These are phyloP conservation scores for Alligator mississippiensis DNA, from an alignment of 2,113 vertebrate species.

Conservation along the genomic window DNA sequence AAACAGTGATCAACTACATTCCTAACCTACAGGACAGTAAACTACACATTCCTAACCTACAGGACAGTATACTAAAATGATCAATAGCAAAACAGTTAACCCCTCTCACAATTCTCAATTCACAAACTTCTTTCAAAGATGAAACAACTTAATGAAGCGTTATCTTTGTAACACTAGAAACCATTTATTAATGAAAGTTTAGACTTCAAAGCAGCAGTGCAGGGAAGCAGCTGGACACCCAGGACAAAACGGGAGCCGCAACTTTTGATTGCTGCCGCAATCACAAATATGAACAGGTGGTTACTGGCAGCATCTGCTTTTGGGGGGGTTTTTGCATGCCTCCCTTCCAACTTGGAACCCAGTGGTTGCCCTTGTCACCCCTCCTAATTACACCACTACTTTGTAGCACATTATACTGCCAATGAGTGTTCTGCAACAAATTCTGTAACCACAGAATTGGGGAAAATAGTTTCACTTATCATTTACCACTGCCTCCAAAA, in stretches of 20 bases:
- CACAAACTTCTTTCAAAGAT: neutral
- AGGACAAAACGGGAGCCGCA: no score
- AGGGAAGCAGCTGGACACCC: no score
- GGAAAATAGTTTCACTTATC: neutral
- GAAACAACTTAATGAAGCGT: accelerated
- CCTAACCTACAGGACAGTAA: accelerated
- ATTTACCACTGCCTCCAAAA: neutral
- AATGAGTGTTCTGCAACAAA: neutral
- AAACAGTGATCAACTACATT: neutral
- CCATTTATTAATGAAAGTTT: neutral
- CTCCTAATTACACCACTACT: no score
- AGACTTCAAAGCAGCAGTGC: neutral
- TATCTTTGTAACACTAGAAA: neutral
- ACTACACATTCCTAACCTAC: neutral
- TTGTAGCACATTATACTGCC: no score
- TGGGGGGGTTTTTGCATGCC: no score
- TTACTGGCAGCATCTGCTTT: no score
- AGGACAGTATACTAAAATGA: accelerated
- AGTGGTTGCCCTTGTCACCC: no score
- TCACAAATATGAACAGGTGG: no score
- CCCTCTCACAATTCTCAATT: accelerated
- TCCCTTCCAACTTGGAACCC: no score
- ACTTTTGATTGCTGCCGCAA: no score
- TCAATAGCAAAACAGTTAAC: neutral
- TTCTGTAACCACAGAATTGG: neutral